Evolutionary conservation across 1,140 invertebrate genomes (phyloP), one percentile per base, ranked within the genome.

Genomic region (Cydia fagiglandana): DNA sequence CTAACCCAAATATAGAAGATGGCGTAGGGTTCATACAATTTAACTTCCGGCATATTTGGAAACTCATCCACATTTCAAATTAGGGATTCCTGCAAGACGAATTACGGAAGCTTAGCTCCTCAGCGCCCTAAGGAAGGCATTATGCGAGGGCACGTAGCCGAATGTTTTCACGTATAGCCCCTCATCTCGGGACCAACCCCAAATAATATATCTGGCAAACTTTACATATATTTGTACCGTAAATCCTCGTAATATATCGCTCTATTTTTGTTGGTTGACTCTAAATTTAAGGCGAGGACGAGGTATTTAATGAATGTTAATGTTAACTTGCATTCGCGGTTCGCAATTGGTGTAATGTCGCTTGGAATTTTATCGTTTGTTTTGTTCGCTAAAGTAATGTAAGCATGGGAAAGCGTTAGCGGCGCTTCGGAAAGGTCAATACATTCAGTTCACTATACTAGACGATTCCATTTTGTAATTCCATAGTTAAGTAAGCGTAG

Each of bases 141-240:
- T 93, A 93, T 93, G 91, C 91, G 82, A 82, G 83, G 84, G 91
- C 91, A 93, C 91, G 91, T 90, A 89, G 76, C 82, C 78, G 89
- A 88, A 93, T 93, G 85, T 88, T 91, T 91, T 87, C 91, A 93
- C 91, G 91, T 88, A 84, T 76, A 84, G 82, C 86, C 84, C 88
- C 86, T 84, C 88, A 87, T 90, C 88, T 89, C 82, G 84, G 86
- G 83, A 81, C 85, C 86, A 81, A 88, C 89, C 90, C 90, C 88
- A 78, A 87, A 93, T 93, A 93, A 93, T 93, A 91, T 91, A 91
- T 93, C 84, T 88, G 80, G 85, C 86, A 91, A 93, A 93, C 91
- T 93, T 93, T 91, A 93, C 91, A 93, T 93, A 93, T 93, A 93
- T 93, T 93, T 93, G 91, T 91, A 88, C 89, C 88, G 89, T 93